phyloP scores from a whole-genome alignment of 2,797 vertebrate genomes.

The Halcyon chelicuti region DNA sequence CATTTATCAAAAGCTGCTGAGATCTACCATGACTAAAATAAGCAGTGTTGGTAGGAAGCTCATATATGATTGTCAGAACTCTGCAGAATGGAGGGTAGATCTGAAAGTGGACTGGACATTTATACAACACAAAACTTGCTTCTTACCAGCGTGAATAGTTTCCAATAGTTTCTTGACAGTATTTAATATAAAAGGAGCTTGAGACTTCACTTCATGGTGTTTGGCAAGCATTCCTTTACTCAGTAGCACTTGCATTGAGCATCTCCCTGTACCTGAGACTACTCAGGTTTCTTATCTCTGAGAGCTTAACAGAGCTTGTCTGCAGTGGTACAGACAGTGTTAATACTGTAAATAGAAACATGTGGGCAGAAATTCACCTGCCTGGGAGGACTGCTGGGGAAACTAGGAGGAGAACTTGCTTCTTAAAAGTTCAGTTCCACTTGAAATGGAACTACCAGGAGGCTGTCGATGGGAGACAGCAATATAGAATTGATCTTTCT shows the following conservation, averaged over 20 bases:
- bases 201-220: neutral
- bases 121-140: neutral
- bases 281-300: neutral
- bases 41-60: neutral
- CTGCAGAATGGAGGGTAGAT: neutral
- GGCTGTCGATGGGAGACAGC: neutral
- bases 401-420: neutral
- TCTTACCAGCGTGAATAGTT: neutral
- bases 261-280: neutral
- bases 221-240: neutral
- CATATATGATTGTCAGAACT: neutral
- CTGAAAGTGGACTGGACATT: neutral
- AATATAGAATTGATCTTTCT: neutral
- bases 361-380: neutral
- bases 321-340: neutral
- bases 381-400: neutral
- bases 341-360: neutral
- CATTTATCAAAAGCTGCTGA: neutral
- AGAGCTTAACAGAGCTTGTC: neutral
- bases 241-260: neutral
- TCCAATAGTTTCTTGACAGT: neutral
- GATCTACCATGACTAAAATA: neutral
- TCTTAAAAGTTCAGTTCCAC: neutral
- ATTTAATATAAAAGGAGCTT: neutral
- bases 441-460: neutral